Evolutionary conservation across 2,113 vertebrate genomes (phyloP), one percentile per base, ranked within the genome.

Genomic region (Nerophis ophidion): DNA sequence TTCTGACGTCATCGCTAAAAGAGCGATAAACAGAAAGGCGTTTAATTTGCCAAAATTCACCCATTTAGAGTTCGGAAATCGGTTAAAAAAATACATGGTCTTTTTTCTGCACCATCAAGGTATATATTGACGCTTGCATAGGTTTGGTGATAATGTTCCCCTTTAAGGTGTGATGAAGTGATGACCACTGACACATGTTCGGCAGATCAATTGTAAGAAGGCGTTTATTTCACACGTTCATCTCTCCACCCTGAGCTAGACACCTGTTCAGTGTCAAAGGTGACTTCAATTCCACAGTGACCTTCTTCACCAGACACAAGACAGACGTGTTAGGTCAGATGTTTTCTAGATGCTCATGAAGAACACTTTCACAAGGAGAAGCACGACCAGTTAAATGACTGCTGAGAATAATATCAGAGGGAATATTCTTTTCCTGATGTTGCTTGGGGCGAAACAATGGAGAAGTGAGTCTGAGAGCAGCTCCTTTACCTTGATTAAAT

Each of bases 221-320:
- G 6, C 61, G 40, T 63, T 57, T 0, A 5, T 51, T 45, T 57
- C 35, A 46, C 50, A 17, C 57, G 19, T 59, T 66, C 14, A 14
- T 50, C 34, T 66, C 11, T 69, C 64, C 12, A 38, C n/a, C 19
- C 36, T 19, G n/a, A 57, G 33, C 55, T 12, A 52, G 17, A 69
- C 80, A 79, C 77, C 80, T 84, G 81, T 61, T 64, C 42, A 66
- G 60, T 64, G 76, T 80, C 79, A 72, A 47, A 75, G 79, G 67
- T 67, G 54, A 66, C 70, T 75, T 75, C 54, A 2, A 69, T 17
- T 15, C 8, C 56, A n/a, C 8, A 35, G 40, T 26, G 26, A 26
- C 26, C 26, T 26, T 26, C 26, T 26, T 26, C 26, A 26, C 26
- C 10, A 38, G 40, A 9, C 40, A 44, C 10, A 6, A 38, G 40